Evolutionary conservation across 2,113 vertebrate genomes (phyloP).

Genomic region (Myiozetetes cayanensis): DNA sequence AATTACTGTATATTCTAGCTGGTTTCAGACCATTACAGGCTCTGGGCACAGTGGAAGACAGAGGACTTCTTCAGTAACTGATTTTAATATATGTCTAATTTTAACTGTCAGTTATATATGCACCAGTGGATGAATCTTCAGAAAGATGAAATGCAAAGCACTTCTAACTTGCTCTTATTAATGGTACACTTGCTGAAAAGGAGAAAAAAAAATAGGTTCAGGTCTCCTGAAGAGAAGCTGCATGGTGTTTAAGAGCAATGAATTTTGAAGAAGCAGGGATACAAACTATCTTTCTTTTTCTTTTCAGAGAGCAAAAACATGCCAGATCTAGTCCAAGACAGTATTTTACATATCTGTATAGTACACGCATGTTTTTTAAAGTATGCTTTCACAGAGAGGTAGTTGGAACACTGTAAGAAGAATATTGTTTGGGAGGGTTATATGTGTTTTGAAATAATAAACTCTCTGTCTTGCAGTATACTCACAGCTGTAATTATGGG

Average conservation of each 20-base stretch:
- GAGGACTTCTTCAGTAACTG: slow-evolving; percentile 84
- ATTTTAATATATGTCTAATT: slow-evolving; percentile 89
- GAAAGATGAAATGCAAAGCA: slow-evolving; percentile 84
- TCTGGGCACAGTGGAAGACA: slow-evolving; percentile 80
- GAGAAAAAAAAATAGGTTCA: slow-evolving; percentile 41
- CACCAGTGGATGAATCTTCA: slow-evolving; percentile 77
- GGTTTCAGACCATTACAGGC: slow-evolving; percentile 84
- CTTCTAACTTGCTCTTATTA: slow-evolving; percentile 84
- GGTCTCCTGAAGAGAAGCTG: slow-evolving; percentile 61
- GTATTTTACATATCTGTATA: slow-evolving; percentile 1
- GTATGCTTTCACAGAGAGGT: neutral
- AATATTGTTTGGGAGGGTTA: neutral
- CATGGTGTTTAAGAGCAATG: slow-evolving; percentile 35
- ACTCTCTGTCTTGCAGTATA: neutral
- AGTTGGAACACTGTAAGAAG: neutral
- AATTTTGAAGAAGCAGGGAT: slow-evolving; percentile 54
- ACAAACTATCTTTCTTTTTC: slow-evolving; percentile 17
- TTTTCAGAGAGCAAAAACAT: neutral
- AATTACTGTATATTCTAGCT: slow-evolving; percentile 88
- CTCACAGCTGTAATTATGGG: neutral
- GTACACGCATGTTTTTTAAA: neutral
- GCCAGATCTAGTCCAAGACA: neutral
- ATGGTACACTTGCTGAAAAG: slow-evolving; percentile 79
- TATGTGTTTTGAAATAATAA: slow-evolving; percentile 1
- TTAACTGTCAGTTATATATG: slow-evolving; percentile 85